Evolutionary conservation across 53 echinoderm and acorn worm species (phyloP), one percentile per base, ranked within the genome.

Genomic region (Stichopus horrens): DNA sequence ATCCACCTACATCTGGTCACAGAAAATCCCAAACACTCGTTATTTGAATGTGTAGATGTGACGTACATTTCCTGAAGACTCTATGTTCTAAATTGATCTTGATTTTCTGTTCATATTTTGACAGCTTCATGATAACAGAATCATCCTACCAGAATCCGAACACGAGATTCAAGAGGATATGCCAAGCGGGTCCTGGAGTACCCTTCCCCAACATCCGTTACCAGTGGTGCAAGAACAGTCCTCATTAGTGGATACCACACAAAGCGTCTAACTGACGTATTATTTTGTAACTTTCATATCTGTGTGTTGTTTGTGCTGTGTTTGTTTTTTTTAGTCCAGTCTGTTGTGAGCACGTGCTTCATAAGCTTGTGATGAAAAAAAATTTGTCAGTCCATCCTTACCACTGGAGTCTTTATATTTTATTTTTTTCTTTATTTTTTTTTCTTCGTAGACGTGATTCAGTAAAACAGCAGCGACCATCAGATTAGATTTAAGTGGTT

Each of bases 121-220:
- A 0, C 76, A 93, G 93, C 90, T 93, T 13, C 93, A 93, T 75
- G 93, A 93, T 22, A 88, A 90, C 21, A 84, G 85, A 6, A 63
- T 93, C 7, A 71, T 82, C 7, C 86, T 93, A 4, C 74, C 90
- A 22, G 93, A 88, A n/a, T 53, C 37, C 52, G 86, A 65, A 65
- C 60, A 65, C 0, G 86, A 53, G 11, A 21, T 21, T 16, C 86
- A 68, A 68, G 86, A 23, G 66, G 71, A 86, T 60, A 86, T 86
- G 86, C 71, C 66, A 57, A 68, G 66, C 23, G 66, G 66, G 22
- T 51, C 67, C 60, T 86, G 66, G 86, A 86, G 67, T 37, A 86
- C 81, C 81, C 81, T 55, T 20, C 81, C 56, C 5, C 76, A 76
- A 76, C 8, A 76, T 21, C 81, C 81, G 4, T 58, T 81, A 55